A percentile compares a stretch with the other conserved stretches of the same genome.
phyloP scores from a whole-genome alignment of 2,888 invertebrate genomes.

The Melanostoma scalare region DNA sequence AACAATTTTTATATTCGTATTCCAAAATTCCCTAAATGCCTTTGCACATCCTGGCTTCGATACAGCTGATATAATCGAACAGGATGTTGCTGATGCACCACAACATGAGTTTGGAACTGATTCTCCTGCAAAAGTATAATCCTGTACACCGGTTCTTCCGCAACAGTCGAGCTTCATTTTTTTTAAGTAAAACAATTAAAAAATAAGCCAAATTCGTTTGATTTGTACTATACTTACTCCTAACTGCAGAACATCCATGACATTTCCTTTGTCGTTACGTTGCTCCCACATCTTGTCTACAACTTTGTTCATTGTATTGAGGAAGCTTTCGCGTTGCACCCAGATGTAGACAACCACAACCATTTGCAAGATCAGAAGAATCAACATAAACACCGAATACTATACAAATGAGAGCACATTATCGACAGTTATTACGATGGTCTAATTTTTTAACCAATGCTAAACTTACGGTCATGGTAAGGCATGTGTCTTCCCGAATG shows the following conservation, averaged over 20 bases:
- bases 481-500: conserved; percentile 92
- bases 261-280: conserved; percentile 73
- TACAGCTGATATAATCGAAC: conserved; percentile 72
- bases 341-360: conserved; percentile 87
- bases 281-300: conserved; percentile 82
- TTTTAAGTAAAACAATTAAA: background rate
- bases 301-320: conserved; percentile 83
- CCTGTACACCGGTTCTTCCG: conserved; percentile 75
- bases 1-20: conserved; percentile 81
- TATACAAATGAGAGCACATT: conserved; percentile 80
- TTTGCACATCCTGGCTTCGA: conserved; percentile 76
- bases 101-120: conserved; percentile 78
- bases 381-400: conserved; percentile 89
- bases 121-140: conserved; percentile 75
- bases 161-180: conserved; percentile 79
- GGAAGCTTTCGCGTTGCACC: conserved; percentile 84
- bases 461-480: conserved; percentile 89
- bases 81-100: conserved; percentile 76
- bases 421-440: too few relatives aligned
- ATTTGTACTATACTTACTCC: conserved; percentile 74
- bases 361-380: conserved; percentile 88
- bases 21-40: conserved; percentile 81
- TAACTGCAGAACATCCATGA: conserved; percentile 78
- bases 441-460: background rate
- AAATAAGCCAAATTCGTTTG: background rate